Percentiles rank a stretch among this genome's conserved stretches.
These are phyloP conservation scores for Pleuronectes platessa DNA, from an alignment of 2,113 vertebrate genomes.

Conservation along the genomic window DNA sequence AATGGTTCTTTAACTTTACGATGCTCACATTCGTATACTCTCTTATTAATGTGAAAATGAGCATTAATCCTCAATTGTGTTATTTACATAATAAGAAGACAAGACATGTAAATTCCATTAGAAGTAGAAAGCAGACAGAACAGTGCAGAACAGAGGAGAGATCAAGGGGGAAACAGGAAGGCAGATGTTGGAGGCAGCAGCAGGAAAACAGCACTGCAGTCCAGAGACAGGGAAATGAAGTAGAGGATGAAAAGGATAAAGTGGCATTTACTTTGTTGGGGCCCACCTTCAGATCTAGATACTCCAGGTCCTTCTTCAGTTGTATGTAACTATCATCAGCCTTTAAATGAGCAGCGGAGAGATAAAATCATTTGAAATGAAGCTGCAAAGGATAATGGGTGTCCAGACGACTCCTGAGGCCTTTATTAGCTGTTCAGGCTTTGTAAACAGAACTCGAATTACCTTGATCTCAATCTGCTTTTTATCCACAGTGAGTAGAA, in stretches of 20 bases:
- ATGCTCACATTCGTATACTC: conserved; percentile 4
- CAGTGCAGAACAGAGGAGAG: conserved; percentile 32
- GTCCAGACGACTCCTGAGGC: conserved; percentile 54
- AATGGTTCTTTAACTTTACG: neutral
- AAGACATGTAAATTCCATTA: conserved; percentile 41
- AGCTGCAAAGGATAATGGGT: conserved; percentile 66
- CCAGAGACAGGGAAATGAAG: conserved; percentile 47
- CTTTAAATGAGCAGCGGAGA: conserved; percentile 84
- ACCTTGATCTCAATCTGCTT: conserved; percentile 51
- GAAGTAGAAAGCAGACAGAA: conserved; percentile 45
- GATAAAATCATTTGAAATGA: conserved; percentile 79
- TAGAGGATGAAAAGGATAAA: conserved; percentile 48
- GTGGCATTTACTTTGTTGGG: conserved; percentile 65
- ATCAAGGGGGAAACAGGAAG: conserved; percentile 32
- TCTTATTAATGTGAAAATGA: conserved; percentile 3
- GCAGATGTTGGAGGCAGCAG: conserved; percentile 43
- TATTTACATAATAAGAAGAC: conserved; percentile 1
- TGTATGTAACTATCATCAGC: conserved; percentile 98
- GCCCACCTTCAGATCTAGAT: conserved; percentile 98
- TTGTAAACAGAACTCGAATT: conserved; percentile 55
- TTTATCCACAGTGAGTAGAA: conserved; percentile 37
- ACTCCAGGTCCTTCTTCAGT: conserved; percentile 99
- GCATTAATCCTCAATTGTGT: neutral
- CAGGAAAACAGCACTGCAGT: conserved; percentile 46
- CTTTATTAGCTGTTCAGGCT: conserved; percentile 50